Evolutionary conservation across 2,113 vertebrate species (phyloP).

Genomic region (Theristicus caerulescens): DNA sequence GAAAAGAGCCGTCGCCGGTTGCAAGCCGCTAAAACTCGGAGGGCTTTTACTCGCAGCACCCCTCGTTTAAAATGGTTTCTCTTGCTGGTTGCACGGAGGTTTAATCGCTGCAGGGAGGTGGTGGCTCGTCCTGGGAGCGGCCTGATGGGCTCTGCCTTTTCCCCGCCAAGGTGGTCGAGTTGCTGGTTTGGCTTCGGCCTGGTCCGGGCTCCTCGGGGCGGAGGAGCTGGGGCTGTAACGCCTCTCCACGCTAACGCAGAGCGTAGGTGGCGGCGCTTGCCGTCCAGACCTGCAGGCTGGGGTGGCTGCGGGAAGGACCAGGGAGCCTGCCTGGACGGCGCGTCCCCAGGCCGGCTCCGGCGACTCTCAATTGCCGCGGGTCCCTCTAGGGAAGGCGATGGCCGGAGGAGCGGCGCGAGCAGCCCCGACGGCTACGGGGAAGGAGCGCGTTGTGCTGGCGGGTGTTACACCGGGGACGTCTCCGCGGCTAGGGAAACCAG

Average conservation of each 20-base stretch:
- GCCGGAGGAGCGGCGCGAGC: neutral
- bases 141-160: neutral
- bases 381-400: neutral
- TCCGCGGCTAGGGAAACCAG: neutral
- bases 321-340: fast-evolving
- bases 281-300: neutral
- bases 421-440: neutral
- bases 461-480: neutral
- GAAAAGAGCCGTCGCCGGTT: fast-evolving
- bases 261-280: neutral
- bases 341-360: neutral
- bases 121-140: neutral
- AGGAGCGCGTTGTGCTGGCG: neutral
- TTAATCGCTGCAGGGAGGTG: neutral
- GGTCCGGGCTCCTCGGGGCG: neutral
- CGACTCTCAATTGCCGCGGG: neutral
- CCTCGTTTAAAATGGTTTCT: neutral
- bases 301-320: neutral
- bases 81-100: neutral
- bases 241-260: neutral
- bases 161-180: neutral
- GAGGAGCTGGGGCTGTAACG: neutral
- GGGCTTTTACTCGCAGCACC: neutral
- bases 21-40: fast-evolving
- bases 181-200: neutral